Evolutionary conservation across 2,888 invertebrate species (phyloP).

Genomic region (Incurvaria masculella): DNA sequence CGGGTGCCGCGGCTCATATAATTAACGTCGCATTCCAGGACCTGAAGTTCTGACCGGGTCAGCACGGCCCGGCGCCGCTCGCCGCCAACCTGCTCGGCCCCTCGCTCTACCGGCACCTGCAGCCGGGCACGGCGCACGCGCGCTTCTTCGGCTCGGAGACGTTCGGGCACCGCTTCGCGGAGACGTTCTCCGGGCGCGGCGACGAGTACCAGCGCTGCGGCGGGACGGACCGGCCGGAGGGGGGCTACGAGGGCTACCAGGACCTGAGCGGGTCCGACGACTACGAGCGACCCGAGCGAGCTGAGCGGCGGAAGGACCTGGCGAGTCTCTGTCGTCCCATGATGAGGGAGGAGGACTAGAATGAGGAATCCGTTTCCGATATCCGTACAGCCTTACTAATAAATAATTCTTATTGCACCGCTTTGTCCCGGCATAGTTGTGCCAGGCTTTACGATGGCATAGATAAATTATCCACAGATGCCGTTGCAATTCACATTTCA

Average conservation of each 20-base stretch:
- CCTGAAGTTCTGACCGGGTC: constrained; percentile 61
- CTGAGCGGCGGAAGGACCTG: constrained; percentile 23
- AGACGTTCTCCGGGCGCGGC: constrained; percentile 31
- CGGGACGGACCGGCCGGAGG: constrained; percentile 24
- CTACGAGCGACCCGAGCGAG: constrained; percentile 25
- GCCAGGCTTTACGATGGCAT: no score
- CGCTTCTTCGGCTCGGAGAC: constrained; percentile 45
- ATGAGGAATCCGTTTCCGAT: background rate
- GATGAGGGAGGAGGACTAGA: background rate
- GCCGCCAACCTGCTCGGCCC: constrained; percentile 43
- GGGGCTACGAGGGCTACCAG: constrained; percentile 36
- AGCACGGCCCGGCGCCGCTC: constrained; percentile 39
- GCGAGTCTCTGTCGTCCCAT: constrained; percentile 1
- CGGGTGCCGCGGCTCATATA: no score
- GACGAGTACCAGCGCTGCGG: constrained; percentile 34
- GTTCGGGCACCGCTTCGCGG: constrained; percentile 34
- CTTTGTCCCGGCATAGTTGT: no score
- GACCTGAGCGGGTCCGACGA: constrained; percentile 38
- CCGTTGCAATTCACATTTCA: no score
- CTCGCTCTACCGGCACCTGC: constrained; percentile 37
- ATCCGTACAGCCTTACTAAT: no score
- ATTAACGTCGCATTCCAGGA: constrained; percentile 36
- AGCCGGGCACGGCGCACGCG: constrained; percentile 26
- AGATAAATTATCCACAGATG: no score
- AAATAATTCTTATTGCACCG: no score